A percentile compares a stretch with the other conserved stretches of the same genome.
phyloP scores from a whole-genome alignment of 2,888 invertebrate species.

The Aelia acuminata region DNA sequence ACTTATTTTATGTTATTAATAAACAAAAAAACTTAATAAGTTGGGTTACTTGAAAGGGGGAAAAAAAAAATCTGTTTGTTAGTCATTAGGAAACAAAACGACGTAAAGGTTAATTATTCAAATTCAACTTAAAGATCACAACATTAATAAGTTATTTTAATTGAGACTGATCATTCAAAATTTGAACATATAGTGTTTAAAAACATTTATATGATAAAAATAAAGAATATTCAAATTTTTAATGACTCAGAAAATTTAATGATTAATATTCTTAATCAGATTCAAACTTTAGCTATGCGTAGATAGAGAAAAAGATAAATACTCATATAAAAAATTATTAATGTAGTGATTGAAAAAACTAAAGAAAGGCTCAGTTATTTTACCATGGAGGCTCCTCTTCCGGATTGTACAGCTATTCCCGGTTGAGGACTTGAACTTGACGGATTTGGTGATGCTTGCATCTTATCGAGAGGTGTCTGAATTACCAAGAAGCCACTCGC shows the following conservation, averaged over 20 bases:
- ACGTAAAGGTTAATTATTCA: neutral
- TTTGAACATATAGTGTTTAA: neutral
- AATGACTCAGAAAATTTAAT: neutral
- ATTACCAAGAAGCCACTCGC: slow-evolving; percentile 92
- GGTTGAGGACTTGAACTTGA: slow-evolving; percentile 80
- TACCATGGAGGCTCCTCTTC: slow-evolving; percentile 90
- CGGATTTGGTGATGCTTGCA: slow-evolving; percentile 69
- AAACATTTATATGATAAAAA: neutral
- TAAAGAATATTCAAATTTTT: neutral
- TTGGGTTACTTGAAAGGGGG: neutral
- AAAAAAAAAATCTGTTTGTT: neutral
- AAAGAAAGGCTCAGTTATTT: slow-evolving; percentile 69
- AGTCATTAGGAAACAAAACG: neutral
- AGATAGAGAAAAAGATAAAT: neutral
- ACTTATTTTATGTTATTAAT: neutral
- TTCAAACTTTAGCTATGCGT: neutral
- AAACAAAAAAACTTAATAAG: neutral
- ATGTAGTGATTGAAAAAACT: neutral
- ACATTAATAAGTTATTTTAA: neutral
- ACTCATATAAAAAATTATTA: neutral
- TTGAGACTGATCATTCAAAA: neutral
- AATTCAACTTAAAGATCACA: neutral
- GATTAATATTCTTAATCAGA: neutral
- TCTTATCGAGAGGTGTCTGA: slow-evolving; percentile 78
- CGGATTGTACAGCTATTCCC: slow-evolving; percentile 83